These are phyloP conservation scores for Andrena camellia DNA, from an alignment of 2,888 invertebrate genomes.

Conservation along the genomic window DNA sequence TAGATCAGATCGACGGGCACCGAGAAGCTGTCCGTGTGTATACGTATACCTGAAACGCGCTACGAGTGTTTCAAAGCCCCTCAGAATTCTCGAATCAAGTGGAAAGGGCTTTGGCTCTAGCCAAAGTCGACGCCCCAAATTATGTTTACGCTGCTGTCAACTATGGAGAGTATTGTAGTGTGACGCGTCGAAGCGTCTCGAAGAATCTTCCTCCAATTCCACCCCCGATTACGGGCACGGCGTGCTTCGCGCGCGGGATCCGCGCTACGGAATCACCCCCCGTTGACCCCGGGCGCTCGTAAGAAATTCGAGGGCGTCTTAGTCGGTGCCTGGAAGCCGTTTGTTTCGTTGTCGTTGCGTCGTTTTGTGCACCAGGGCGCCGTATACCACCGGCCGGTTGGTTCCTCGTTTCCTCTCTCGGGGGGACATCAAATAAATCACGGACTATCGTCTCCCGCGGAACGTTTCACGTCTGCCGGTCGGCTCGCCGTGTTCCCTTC, in stretches of 20 bases:
- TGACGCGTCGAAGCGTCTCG: neutral
- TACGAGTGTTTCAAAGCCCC: too few species aligned
- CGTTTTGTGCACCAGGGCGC: slow-evolving; percentile 59
- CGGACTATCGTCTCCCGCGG: slow-evolving; percentile 64
- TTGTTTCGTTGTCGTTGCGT: slow-evolving; percentile 62
- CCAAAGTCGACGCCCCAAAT: neutral
- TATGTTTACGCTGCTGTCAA: slow-evolving; percentile 14
- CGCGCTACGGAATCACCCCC: slow-evolving; percentile 52
- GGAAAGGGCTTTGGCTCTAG: neutral
- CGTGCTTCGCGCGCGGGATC: slow-evolving; percentile 42
- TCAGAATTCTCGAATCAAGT: neutral
- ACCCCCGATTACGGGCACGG: slow-evolving; percentile 22
- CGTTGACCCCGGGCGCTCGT: slow-evolving; percentile 57
- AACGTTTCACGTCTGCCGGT: slow-evolving; percentile 47
- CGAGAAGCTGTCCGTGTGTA: neutral
- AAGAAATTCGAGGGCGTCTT: slow-evolving; percentile 69
- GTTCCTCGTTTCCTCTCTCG: slow-evolving; percentile 61
- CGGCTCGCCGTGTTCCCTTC: slow-evolving; percentile 36
- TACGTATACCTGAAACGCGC: too few species aligned
- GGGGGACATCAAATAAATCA: slow-evolving; percentile 69
- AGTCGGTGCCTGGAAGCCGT: slow-evolving; percentile 61
- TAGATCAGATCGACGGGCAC: slow-evolving; percentile 11
- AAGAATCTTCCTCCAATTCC: neutral
- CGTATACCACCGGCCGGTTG: slow-evolving; percentile 61
- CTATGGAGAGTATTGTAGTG: too few species aligned